phyloP scores from a whole-genome alignment of 2,888 invertebrate genomes.

The Mesorhabditis belari region DNA sequence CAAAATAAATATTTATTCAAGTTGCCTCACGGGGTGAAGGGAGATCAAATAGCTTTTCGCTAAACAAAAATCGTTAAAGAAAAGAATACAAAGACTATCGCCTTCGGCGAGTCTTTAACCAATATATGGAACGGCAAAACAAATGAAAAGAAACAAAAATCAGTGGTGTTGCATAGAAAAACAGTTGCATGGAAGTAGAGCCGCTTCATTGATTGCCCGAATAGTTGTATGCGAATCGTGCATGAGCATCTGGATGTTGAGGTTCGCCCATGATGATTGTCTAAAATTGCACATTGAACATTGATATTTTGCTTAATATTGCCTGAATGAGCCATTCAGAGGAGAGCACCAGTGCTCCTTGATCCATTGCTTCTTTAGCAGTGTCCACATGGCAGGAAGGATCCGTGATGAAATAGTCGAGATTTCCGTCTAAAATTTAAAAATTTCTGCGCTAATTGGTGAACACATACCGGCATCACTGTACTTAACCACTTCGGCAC shows the following conservation, averaged over 20 bases:
- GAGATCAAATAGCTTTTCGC: too few relatives aligned
- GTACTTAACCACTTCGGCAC: slow-evolving; percentile 14
- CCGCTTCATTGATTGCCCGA: neutral
- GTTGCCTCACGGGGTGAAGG: too few relatives aligned
- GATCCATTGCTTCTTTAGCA: neutral
- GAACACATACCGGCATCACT: neutral
- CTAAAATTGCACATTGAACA: neutral
- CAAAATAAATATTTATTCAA: too few relatives aligned
- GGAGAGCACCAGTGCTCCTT: slow-evolving; percentile 8
- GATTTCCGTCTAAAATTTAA: neutral
- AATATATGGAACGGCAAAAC: too few relatives aligned
- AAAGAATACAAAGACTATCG: too few relatives aligned
- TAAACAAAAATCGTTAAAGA: too few relatives aligned
- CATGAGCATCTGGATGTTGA: slow-evolving; percentile 3
- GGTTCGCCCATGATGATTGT: slow-evolving; percentile 8
- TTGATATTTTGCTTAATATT: neutral
- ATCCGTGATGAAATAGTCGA: slow-evolving; percentile 7
- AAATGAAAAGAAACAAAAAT: too few relatives aligned
- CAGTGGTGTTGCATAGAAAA: too few relatives aligned
- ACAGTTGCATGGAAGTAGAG: too few relatives aligned
- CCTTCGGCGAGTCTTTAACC: too few relatives aligned
- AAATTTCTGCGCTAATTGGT: slow-evolving; percentile 1
- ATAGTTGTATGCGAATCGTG: neutral
- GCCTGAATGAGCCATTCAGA: slow-evolving; percentile 49
- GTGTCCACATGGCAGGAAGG: neutral